These are phyloP conservation scores for Tetragnatha montana DNA, from an alignment of 2,888 invertebrate species.

Conservation along the genomic window DNA sequence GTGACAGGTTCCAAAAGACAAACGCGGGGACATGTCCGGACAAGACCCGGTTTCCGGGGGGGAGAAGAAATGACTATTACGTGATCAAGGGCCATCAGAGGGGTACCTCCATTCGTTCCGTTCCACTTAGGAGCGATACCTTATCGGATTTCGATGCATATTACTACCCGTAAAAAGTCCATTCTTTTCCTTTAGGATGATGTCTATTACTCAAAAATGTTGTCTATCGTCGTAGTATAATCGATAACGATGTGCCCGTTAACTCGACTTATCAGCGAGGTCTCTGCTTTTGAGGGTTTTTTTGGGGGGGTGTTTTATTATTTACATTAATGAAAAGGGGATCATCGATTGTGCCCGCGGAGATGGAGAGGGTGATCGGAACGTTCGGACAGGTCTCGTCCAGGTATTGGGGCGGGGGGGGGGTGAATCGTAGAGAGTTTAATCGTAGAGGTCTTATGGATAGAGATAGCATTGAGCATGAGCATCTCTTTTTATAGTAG, in stretches of 20 bases:
- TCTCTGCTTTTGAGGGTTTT: neutral
- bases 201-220: constrained; percentile 47
- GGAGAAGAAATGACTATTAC: constrained; percentile 18
- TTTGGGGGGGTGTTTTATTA: constrained; percentile 9
- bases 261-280: constrained; percentile 23
- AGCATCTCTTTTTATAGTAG: no score
- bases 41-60: constrained; percentile 29
- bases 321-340: constrained; percentile 27
- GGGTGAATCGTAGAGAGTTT: no score
- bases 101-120: constrained; percentile 25
- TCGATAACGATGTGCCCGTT: neutral
- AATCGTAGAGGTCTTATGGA: no score
- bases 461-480: no score
- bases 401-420: neutral
- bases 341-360: constrained; percentile 5
- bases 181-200: constrained; percentile 19
- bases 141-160: constrained; percentile 56
- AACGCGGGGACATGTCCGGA: constrained; percentile 38
- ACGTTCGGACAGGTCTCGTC: neutral
- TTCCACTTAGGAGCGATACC: constrained; percentile 24
- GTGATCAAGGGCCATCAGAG: constrained; percentile 25
- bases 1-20: neutral
- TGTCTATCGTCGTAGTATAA: constrained; percentile 29
- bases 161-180: constrained; percentile 41
- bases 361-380: constrained; percentile 8